These are phyloP conservation scores for Sinonovacula constricta DNA, from an alignment of 1,140 invertebrate genomes.

Conservation along the genomic window DNA sequence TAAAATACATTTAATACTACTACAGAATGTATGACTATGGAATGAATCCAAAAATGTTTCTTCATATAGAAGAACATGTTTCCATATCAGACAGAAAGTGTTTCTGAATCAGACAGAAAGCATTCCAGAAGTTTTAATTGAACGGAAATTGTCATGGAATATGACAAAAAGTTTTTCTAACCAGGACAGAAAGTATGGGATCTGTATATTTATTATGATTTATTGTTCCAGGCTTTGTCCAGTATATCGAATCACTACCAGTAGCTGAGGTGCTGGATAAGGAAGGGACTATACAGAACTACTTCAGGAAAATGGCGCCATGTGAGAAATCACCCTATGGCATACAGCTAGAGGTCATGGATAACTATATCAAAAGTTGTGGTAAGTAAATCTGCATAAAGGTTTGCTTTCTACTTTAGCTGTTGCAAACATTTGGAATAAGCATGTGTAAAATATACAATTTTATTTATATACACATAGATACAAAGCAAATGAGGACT, in stretches of 20 bases:
- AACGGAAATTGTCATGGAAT: too few relatives aligned
- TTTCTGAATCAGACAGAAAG: too few relatives aligned
- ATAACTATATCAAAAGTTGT: conserved; percentile 98
- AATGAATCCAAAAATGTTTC: too few relatives aligned
- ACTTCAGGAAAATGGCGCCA: conserved; percentile 93
- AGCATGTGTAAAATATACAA: background rate
- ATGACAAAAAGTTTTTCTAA: too few relatives aligned
- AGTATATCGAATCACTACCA: conserved; percentile 96
- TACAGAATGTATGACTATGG: too few relatives aligned
- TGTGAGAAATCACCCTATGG: conserved; percentile 93
- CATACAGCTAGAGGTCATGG: conserved; percentile 96
- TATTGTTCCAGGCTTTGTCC: conserved; percentile 87
- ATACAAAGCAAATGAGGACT: background rate
- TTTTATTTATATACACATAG: background rate
- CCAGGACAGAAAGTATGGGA: too few relatives aligned
- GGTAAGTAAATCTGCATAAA: conserved; percentile 81
- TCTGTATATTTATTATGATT: too few relatives aligned
- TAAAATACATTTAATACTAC: too few relatives aligned
- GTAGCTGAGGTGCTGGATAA: conserved; percentile 93
- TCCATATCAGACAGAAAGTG: too few relatives aligned
- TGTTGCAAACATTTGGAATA: background rate
- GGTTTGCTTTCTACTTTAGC: background rate
- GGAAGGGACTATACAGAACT: conserved; percentile 83
- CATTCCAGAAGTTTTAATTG: too few relatives aligned
- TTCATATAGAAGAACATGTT: too few relatives aligned